phyloP scores from a whole-genome alignment of 2,797 vertebrate genomes.

The Novumbra hubbsi region DNA sequence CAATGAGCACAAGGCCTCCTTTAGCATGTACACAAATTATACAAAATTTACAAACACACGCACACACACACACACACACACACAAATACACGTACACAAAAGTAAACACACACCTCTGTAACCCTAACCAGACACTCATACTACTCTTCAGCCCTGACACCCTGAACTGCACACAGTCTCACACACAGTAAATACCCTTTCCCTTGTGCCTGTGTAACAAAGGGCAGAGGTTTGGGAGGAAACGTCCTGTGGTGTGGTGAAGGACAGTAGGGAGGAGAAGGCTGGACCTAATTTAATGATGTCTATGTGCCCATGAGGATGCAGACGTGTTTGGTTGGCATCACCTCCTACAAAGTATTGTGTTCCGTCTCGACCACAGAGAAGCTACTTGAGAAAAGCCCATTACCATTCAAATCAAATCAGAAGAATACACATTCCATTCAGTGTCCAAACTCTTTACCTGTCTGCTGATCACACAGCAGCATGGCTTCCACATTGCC shows the following conservation, averaged over 20 bases:
- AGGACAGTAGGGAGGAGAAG: neutral
- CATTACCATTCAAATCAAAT: too few relatives aligned
- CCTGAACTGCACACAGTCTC: conserved; percentile 32
- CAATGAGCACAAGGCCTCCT: neutral
- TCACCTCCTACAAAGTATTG: conserved; percentile 1
- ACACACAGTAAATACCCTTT: conserved; percentile 59
- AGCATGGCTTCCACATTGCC: neutral
- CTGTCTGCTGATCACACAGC: conserved; percentile 22
- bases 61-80: conserved; percentile 17
- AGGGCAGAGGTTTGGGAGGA: conserved; percentile 63
- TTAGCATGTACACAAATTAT: neutral
- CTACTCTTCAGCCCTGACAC: conserved; percentile 53
- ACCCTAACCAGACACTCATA: conserved; percentile 49
- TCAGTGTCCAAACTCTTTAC: neutral
- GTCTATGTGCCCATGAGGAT: neutral
- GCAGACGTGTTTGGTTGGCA: neutral
- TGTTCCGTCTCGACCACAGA: too few relatives aligned
- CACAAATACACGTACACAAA: conserved; percentile 13
- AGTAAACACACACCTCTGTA: conserved; percentile 7
- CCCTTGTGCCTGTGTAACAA: conserved; percentile 29
- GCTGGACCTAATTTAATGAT: neutral
- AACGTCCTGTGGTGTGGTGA: conserved; percentile 41
- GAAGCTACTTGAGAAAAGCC: too few relatives aligned
- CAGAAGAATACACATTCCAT: too few relatives aligned
- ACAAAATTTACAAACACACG: conserved; percentile 15